Conservation (phyloP, 1,140 invertebrate genomes). For the Drosophila setifemur region DNA sequence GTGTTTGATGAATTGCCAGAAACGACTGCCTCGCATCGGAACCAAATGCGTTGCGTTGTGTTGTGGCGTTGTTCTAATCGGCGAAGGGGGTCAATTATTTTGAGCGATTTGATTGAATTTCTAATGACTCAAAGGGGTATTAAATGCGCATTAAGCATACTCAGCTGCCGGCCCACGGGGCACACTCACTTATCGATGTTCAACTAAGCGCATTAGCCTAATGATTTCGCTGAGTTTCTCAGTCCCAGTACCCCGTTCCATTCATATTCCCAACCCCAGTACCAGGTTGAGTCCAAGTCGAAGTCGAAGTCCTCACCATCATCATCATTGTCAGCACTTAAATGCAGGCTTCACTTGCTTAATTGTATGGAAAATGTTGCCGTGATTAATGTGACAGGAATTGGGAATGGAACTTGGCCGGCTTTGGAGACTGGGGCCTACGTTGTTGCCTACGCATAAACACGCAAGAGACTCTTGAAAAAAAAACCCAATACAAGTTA, state of each 20-base stretch:
- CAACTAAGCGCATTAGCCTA: conserved; percentile 72
- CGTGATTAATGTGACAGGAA: conserved; percentile 72
- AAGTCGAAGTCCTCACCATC: conserved; percentile 38
- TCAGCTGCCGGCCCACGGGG: conserved; percentile 41
- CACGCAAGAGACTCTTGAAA: conserved; percentile 10
- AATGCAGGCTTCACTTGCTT: conserved; percentile 79
- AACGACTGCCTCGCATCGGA: conserved; percentile 29
- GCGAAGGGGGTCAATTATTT: conserved; percentile 21
- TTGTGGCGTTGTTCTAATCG: not conserved
- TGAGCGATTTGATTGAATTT: conserved; percentile 55
- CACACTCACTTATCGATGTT: conserved; percentile 68
- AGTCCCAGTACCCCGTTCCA: not conserved
- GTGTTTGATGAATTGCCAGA: conserved; percentile 54
- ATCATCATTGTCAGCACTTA: conserved; percentile 70
- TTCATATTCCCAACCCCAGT: conserved; percentile 14
- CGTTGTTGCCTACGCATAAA: conserved; percentile 23
- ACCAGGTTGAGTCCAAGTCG: conserved; percentile 16
- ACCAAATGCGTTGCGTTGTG: not conserved
- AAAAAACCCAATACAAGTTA: conserved; percentile 22
- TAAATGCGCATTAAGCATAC: conserved; percentile 65
- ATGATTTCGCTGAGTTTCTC: conserved; percentile 69
- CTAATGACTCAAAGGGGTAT: conserved; percentile 54
- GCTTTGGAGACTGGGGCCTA: conserved; percentile 1
- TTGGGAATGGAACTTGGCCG: conserved; percentile 43
- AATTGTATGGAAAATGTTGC: conserved; percentile 75